These are phyloP conservation scores for Saccostrea glomerata DNA, from an alignment of 1,140 invertebrate genomes.

Conservation along the genomic window DNA sequence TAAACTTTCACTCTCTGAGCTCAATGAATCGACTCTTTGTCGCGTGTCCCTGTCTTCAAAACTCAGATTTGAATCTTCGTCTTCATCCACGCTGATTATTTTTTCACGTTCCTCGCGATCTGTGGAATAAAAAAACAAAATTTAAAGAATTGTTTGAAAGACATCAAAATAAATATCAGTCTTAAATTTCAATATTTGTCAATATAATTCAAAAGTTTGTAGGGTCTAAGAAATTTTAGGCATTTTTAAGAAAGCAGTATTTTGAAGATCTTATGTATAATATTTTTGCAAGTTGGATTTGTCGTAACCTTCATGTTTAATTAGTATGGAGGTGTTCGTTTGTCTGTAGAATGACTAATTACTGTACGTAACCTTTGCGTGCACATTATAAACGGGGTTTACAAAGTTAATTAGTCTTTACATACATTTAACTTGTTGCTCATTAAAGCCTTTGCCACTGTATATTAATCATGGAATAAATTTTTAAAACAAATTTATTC, in stretches of 20 bases:
- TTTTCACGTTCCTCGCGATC: constrained; percentile 43
- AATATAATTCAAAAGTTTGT: neutral
- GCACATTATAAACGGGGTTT: constrained; percentile 9
- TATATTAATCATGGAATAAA: constrained; percentile 33
- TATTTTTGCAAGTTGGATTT: neutral
- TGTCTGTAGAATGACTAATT: neutral
- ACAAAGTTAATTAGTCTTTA: constrained; percentile 37
- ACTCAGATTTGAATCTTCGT: constrained; percentile 57
- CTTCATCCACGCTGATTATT: constrained; percentile 55
- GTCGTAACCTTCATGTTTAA: too few relatives aligned
- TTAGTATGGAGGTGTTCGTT: neutral
- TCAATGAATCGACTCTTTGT: constrained; percentile 38
- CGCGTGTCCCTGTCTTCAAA: constrained; percentile 44
- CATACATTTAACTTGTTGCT: constrained; percentile 19
- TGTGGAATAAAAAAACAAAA: neutral
- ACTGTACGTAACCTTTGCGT: neutral
- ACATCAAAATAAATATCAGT: too few relatives aligned
- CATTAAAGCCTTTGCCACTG: constrained; percentile 13
- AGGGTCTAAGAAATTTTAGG: neutral
- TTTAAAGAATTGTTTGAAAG: neutral
- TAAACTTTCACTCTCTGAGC: constrained; percentile 42
- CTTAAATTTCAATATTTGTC: too few relatives aligned
- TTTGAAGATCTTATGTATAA: neutral
- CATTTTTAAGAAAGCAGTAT: neutral
- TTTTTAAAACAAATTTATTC: constrained; percentile 15